These are phyloP conservation scores for Cecidostiba fungosa DNA, from an alignment of 2,888 invertebrate species.

Conservation along the genomic window DNA sequence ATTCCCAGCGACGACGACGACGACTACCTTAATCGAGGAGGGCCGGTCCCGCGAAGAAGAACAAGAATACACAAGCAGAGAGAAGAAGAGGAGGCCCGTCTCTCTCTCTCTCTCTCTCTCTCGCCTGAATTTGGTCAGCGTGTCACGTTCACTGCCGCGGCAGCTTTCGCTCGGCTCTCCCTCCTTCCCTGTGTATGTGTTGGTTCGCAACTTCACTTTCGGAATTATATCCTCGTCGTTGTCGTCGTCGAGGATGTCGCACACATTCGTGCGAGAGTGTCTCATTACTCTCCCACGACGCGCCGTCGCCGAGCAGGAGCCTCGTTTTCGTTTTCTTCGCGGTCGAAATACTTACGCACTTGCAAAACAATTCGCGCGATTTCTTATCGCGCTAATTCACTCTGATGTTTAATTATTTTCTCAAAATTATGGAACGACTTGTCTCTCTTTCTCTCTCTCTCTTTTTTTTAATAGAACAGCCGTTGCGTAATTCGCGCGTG, in stretches of 20 bases:
- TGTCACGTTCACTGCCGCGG: slow-evolving; percentile 73
- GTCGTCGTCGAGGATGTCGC: slow-evolving; percentile 16
- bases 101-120: slow-evolving; percentile 60
- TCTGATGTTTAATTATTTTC: neutral
- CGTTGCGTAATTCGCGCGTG: neutral
- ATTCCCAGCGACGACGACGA: neutral
- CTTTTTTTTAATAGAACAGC: neutral
- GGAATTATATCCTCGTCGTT: slow-evolving; percentile 46
- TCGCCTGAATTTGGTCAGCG: slow-evolving; percentile 74
- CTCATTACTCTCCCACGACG: slow-evolving; percentile 31
- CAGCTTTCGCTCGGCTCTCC: slow-evolving; percentile 70
- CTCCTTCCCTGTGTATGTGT: neutral
- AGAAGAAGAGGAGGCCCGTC: slow-evolving; percentile 48
- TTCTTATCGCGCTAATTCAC: neutral
- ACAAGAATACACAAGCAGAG: neutral
- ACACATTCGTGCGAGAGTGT: neutral
- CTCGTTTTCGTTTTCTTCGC: slow-evolving; percentile 31
- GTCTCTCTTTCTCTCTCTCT: too few relatives aligned
- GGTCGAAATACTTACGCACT: neutral
- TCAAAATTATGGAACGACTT: neutral
- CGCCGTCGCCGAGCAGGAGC: neutral
- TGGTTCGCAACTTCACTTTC: slow-evolving; percentile 51
- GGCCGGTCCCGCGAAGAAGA: slow-evolving; percentile 7
- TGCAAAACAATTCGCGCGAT: slow-evolving; percentile 3
- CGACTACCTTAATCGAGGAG: neutral